These are phyloP conservation scores for Actenoides hombroni DNA, from an alignment of 2,113 vertebrate species.

Conservation along the genomic window DNA sequence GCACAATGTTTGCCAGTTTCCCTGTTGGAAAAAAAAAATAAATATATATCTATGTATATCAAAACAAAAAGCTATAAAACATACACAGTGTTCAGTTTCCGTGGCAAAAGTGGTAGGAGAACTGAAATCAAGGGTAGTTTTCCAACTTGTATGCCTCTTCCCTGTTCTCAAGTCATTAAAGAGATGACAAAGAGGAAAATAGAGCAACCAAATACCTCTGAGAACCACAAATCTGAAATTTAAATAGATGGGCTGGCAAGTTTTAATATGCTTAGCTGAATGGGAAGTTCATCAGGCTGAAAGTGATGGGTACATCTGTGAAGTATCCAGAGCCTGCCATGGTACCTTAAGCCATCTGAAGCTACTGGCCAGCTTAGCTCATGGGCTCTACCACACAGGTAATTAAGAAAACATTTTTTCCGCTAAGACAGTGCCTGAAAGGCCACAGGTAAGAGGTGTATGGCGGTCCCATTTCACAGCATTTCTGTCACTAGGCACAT, in stretches of 20 bases:
- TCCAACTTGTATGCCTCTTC: not conserved
- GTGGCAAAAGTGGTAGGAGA: not conserved
- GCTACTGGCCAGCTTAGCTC: not conserved
- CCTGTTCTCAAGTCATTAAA: not conserved
- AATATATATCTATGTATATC: too few species aligned
- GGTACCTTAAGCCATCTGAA: not conserved
- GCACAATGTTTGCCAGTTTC: not conserved
- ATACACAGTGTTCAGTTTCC: not conserved
- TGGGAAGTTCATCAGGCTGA: not conserved
- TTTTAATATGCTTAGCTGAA: not conserved
- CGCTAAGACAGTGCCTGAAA: not conserved
- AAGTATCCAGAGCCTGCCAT: not conserved
- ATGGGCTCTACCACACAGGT: not conserved
- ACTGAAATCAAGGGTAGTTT: not conserved
- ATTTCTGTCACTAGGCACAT: not conserved
- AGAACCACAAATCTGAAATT: conserved; percentile 34
- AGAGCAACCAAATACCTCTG: not conserved
- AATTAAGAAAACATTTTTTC: not conserved
- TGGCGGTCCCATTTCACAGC: not conserved
- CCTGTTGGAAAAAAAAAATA: not conserved
- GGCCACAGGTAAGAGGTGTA: not conserved
- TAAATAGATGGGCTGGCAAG: not conserved
- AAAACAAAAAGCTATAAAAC: not conserved
- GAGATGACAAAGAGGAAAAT: not conserved
- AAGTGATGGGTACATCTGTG: not conserved